These are phyloP conservation scores for Diplodus puntazzo DNA, from an alignment of 2,797 vertebrate species.

Conservation along the genomic window DNA sequence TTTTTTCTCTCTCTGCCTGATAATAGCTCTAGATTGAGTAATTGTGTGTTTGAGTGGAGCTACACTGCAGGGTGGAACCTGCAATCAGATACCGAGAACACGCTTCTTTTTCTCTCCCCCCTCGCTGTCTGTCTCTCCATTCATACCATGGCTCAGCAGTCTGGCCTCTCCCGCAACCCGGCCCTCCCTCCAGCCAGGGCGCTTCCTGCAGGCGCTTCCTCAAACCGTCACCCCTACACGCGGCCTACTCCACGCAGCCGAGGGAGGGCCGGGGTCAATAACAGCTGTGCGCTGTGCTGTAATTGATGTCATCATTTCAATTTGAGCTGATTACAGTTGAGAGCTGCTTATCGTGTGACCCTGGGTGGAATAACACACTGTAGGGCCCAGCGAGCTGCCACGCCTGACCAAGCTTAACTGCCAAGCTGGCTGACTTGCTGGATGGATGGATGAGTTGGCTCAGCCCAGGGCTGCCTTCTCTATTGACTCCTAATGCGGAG, in stretches of 20 bases:
- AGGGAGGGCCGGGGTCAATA: slow-evolving; percentile 82
- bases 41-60: slow-evolving; percentile 87
- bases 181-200: slow-evolving; percentile 63
- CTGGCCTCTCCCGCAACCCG: slow-evolving; percentile 56
- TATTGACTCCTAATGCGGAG: slow-evolving; percentile 75
- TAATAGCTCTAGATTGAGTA: slow-evolving; percentile 88
- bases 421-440: slow-evolving; percentile 40
- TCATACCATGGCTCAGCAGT: slow-evolving; percentile 69
- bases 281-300: slow-evolving; percentile 79
- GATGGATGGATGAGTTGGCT: slow-evolving; percentile 71
- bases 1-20: slow-evolving; percentile 72
- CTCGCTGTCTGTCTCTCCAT: slow-evolving; percentile 64
- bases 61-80: slow-evolving; percentile 83
- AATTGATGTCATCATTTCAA: slow-evolving; percentile 90
- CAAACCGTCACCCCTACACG: slow-evolving; percentile 32
- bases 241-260: slow-evolving; percentile 44
- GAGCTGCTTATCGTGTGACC: slow-evolving; percentile 83
- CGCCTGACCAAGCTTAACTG: slow-evolving; percentile 74
- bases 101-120: slow-evolving; percentile 48
- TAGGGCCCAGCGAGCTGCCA: slow-evolving; percentile 67
- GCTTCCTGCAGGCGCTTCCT: slow-evolving; percentile 53
- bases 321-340: slow-evolving; percentile 87
- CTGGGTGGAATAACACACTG: slow-evolving; percentile 71
- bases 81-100: slow-evolving; percentile 82
- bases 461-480: slow-evolving; percentile 64